A percentile compares a stretch with the other conserved stretches of the same genome.
Conservation (phyloP, 2,888 invertebrate genomes). For the Aphodius granarius region DNA sequence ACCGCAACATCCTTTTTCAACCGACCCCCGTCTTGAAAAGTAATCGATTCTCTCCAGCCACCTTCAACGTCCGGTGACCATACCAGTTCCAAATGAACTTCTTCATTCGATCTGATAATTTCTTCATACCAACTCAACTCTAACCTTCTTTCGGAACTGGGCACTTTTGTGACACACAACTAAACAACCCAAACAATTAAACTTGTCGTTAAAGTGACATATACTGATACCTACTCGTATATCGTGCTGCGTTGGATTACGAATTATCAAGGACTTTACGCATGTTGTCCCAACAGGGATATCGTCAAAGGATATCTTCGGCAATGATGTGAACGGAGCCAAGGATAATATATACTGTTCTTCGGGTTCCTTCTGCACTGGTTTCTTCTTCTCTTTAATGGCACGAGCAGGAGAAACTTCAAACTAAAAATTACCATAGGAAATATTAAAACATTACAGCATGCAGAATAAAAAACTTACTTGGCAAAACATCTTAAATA, state of each 20-base stretch:
- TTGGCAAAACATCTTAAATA: constrained; percentile 10
- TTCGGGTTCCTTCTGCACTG: constrained; percentile 35
- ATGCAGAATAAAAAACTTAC: background rate
- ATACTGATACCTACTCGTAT: constrained; percentile 53
- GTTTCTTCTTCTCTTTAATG: constrained; percentile 3
- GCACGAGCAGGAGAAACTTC: constrained; percentile 13
- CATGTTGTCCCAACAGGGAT: constrained; percentile 61
- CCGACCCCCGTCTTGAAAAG: constrained; percentile 62
- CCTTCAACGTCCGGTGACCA: constrained; percentile 67
- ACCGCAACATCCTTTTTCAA: constrained; percentile 69
- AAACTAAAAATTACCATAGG: constrained; percentile 6
- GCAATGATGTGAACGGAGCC: constrained; percentile 68
- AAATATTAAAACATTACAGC: background rate
- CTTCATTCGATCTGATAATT: constrained; percentile 58
- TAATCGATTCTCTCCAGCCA: constrained; percentile 64
- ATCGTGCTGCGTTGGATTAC: constrained; percentile 59
- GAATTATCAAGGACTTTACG: constrained; percentile 59
- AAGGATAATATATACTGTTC: constrained; percentile 60
- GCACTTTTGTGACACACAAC: constrained; percentile 57
- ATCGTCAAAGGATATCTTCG: constrained; percentile 70
- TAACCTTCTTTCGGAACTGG: constrained; percentile 62
- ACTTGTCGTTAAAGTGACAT: constrained; percentile 29
- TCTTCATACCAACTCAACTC: constrained; percentile 60
- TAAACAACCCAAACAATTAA: constrained; percentile 52
- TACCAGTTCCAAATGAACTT: constrained; percentile 59